Conservation (phyloP, 2,888 invertebrate genomes). For the Tryphoninae sp. region DNA sequence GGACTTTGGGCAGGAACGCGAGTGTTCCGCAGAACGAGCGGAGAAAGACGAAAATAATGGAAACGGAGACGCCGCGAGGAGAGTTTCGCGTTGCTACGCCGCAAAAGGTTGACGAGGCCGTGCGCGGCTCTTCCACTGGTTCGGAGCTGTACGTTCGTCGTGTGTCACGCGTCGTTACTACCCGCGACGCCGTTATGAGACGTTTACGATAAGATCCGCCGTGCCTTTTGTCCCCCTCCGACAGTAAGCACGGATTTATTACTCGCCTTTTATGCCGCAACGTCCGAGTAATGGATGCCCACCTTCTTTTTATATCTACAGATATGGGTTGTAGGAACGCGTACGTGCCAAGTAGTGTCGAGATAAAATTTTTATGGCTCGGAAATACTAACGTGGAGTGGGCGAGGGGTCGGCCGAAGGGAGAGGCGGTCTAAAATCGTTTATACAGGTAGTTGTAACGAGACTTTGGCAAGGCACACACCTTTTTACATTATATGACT, state of each 20-base stretch:
- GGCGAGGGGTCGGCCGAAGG: neutral
- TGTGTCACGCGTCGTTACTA: slow-evolving; percentile 79
- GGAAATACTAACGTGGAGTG: neutral
- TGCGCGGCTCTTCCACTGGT: slow-evolving; percentile 65
- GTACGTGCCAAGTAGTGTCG: slow-evolving; percentile 16
- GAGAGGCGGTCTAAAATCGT: neutral
- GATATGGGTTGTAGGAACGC: slow-evolving; percentile 1
- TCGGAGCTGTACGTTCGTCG: slow-evolving; percentile 71
- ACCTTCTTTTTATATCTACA: slow-evolving; percentile 31
- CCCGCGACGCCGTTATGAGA: slow-evolving; percentile 77
- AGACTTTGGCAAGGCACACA: neutral
- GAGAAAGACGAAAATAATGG: slow-evolving; percentile 62
- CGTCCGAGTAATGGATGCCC: slow-evolving; percentile 37
- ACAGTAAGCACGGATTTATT: slow-evolving; percentile 75
- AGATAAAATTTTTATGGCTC: slow-evolving; percentile 8
- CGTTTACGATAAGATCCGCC: slow-evolving; percentile 80
- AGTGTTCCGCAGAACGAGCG: slow-evolving; percentile 63
- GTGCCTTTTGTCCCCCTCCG: slow-evolving; percentile 74
- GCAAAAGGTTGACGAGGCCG: slow-evolving; percentile 73
- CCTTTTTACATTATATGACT: neutral
- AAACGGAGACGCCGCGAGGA: slow-evolving; percentile 2
- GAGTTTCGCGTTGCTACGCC: slow-evolving; percentile 61
- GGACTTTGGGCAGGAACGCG: slow-evolving; percentile 60
- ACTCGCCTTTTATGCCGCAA: slow-evolving; percentile 55
- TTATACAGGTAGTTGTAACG: neutral